These are phyloP conservation scores for Ciconia nigra DNA, from an alignment of 2,797 vertebrate species.

Conservation along the genomic window DNA sequence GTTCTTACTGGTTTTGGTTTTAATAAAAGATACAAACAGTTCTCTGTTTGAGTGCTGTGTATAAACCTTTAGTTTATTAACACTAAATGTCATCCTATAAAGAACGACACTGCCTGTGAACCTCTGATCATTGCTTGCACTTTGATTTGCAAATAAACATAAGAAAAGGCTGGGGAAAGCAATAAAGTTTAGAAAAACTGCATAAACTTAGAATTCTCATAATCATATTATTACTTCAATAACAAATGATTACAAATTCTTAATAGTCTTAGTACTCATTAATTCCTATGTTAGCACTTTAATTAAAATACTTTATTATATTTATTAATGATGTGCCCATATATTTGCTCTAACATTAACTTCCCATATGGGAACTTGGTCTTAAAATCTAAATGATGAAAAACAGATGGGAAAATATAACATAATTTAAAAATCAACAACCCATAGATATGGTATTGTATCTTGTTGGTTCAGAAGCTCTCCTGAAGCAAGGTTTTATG, in stretches of 20 bases:
- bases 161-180: neutral
- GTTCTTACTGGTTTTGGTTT: neutral
- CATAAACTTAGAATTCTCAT: neutral
- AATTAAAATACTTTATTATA: neutral
- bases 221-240: neutral
- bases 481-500: constrained; percentile 7
- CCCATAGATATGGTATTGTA: neutral
- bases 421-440: neutral
- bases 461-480: neutral
- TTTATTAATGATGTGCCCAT: neutral
- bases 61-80: neutral
- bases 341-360: neutral
- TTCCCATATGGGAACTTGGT: neutral
- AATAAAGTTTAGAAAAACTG: neutral
- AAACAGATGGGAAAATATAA: neutral
- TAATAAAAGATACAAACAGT: neutral
- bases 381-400: neutral
- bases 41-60: neutral
- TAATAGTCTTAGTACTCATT: neutral
- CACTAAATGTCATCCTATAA: neutral
- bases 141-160: neutral
- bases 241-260: neutral
- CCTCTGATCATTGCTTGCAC: neutral
- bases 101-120: neutral
- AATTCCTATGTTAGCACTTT: neutral